Percentiles rank a stretch among this genome's conserved stretches.
Conservation (phyloP, 2,888 invertebrate genomes). For the Drosophila emarginata region DNA sequence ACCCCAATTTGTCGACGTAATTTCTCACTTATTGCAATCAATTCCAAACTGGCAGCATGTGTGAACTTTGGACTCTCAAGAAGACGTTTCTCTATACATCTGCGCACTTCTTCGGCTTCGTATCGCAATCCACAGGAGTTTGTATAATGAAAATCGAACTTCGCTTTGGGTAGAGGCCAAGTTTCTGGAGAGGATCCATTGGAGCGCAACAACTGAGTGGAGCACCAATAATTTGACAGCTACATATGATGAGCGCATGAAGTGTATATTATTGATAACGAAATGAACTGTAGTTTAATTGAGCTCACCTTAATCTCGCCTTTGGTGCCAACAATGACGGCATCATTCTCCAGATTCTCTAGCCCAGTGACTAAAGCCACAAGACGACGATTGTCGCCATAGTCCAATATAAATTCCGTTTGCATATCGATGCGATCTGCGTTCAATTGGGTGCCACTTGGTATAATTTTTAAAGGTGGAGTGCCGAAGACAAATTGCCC, state of each 20-base stretch:
- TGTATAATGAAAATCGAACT: constrained; percentile 85
- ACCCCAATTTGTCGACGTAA: constrained; percentile 87
- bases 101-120: constrained; percentile 89
- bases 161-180: constrained; percentile 85
- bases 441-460: constrained; percentile 87
- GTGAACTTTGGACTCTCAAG: constrained; percentile 87
- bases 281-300: constrained; percentile 4
- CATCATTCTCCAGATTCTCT: constrained; percentile 70
- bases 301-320: constrained; percentile 80
- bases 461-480: constrained; percentile 87
- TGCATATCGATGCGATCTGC: constrained; percentile 86
- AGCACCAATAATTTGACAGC: constrained; percentile 83
- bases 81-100: constrained; percentile 87
- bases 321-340: constrained; percentile 79
- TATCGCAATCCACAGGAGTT: constrained; percentile 89
- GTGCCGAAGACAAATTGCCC: constrained; percentile 87
- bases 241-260: constrained; percentile 58
- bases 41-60: constrained; percentile 86
- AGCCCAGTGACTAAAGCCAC: constrained; percentile 73
- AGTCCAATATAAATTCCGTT: constrained; percentile 71
- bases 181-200: constrained; percentile 84
- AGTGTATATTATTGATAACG: background rate
- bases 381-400: constrained; percentile 73
- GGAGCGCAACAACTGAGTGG: constrained; percentile 84
- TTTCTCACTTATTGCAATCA: constrained; percentile 87